Conservation (phyloP, 2,797 vertebrate species). For the Xenentodon cancila region DNA sequence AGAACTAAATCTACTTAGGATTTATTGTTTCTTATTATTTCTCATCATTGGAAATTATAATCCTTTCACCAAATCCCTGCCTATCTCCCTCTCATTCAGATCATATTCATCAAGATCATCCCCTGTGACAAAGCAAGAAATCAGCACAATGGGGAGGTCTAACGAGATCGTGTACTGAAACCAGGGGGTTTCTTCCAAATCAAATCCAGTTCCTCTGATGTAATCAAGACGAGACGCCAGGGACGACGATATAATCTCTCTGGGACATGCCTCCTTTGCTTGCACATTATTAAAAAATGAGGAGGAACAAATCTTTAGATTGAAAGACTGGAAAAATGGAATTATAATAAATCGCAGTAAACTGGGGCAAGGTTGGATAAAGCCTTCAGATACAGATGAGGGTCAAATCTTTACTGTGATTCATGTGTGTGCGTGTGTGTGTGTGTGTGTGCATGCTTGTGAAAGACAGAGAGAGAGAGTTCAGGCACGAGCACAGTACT, state of each 20-base stretch:
- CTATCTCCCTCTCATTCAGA: slow-evolving; percentile 71
- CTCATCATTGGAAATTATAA: slow-evolving; percentile 81
- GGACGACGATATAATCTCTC: slow-evolving; percentile 76
- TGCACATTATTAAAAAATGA: slow-evolving; percentile 80
- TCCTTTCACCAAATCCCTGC: slow-evolving; percentile 78
- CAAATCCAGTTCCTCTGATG: slow-evolving; percentile 80
- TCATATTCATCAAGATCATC: slow-evolving; percentile 82
- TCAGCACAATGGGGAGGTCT: slow-evolving; percentile 67
- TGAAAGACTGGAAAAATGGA: slow-evolving; percentile 82
- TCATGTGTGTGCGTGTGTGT: slow-evolving; percentile 3
- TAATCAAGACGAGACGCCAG: slow-evolving; percentile 81
- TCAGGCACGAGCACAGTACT: slow-evolving; percentile 13
- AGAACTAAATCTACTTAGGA: slow-evolving; percentile 85
- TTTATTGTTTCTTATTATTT: slow-evolving; percentile 85
- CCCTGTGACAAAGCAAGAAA: slow-evolving; percentile 76
- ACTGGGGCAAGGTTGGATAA: slow-evolving; percentile 83
- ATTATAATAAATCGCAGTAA: slow-evolving; percentile 80
- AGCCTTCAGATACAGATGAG: slow-evolving; percentile 76
- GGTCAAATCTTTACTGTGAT: slow-evolving; percentile 76
- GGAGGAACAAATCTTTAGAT: slow-evolving; percentile 83
- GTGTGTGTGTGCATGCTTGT: neutral
- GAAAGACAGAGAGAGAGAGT: neutral
- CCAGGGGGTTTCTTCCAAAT: slow-evolving; percentile 77
- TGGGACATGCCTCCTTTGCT: slow-evolving; percentile 72
- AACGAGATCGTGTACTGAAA: slow-evolving; percentile 59